These are phyloP conservation scores for Nibea coibor DNA, from an alignment of 2,113 vertebrate species.

Conservation along the genomic window DNA sequence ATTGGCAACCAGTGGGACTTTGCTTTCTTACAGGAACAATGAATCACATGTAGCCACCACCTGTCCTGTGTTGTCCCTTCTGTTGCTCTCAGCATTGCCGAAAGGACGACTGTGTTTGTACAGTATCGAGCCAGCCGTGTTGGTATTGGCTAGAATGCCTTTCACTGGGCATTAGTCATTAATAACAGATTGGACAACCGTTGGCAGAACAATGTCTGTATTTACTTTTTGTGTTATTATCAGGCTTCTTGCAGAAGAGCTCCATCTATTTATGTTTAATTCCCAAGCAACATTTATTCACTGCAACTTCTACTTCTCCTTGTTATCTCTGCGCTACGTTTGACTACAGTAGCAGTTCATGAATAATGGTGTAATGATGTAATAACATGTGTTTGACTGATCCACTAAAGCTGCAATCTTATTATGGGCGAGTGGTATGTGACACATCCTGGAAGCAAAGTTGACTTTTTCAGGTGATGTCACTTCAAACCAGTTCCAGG, in stretches of 20 bases:
- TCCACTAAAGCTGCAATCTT: background rate
- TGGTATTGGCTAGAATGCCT: constrained; percentile 59
- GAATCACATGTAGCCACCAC: constrained; percentile 79
- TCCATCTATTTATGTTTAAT: constrained; percentile 25
- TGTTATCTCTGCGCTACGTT: constrained; percentile 6
- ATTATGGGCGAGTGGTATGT: background rate
- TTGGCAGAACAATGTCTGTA: constrained; percentile 65
- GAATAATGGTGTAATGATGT: background rate
- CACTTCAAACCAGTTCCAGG: background rate
- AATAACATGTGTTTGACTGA: background rate
- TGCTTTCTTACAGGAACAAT: constrained; percentile 81
- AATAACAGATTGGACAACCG: constrained; percentile 72
- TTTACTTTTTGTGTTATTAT: constrained; percentile 60
- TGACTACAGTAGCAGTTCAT: constrained; percentile 1
- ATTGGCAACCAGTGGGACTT: constrained; percentile 70
- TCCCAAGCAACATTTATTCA: constrained; percentile 16
- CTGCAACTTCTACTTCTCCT: background rate
- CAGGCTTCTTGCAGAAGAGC: constrained; percentile 30
- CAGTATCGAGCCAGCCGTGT: constrained; percentile 69
- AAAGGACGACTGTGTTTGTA: constrained; percentile 77
- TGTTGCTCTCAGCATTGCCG: constrained; percentile 70
- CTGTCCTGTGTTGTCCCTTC: constrained; percentile 80
- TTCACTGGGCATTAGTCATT: constrained; percentile 65
- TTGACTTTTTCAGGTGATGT: background rate
- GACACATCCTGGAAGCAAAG: background rate